Evolutionary conservation across 2,113 vertebrate genomes (phyloP), one percentile per base, ranked within the genome.

Genomic region (Epinephelus fuscoguttatus): DNA sequence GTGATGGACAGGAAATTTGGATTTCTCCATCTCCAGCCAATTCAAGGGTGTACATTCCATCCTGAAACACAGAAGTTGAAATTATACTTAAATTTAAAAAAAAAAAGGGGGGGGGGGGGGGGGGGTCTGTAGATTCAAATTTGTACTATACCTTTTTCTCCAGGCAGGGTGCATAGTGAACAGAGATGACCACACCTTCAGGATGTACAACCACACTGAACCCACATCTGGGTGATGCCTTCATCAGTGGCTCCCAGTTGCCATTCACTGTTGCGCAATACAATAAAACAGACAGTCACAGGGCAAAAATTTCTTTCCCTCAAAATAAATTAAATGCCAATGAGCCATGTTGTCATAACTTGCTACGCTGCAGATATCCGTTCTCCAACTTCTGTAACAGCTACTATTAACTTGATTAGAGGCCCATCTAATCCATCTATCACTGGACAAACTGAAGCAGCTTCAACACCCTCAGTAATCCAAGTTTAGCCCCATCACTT

Each of bases 21-120:
- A 78, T 81, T 62, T 87, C 77, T 55, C 66, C 78, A 1, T 91
- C 85, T n/a, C 69, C 83, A 70, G 72, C 69, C 8, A 95, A 61
- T 37, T 82, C 78, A 37, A 96, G 55, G 0, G 80, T 91, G 59
- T 93, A 94, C 84, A 93, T 82, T 25, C 91, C 94, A 94, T 93
- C 89, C 95, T 95, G 71, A 0, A 78, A 84, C 2, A 49, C 0
- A 75, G 60, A 33, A 40, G 82, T 57, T 1, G 0, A 3, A 3
- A 13, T 47, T 45, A 50, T 21, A 53, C 17, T 2, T 2, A 59
- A 6, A 3, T 1, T 19, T 2, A 8, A 40, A 7, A 1, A 6
- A 37, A 37, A 37, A 5, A 47, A 6, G 6, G 12, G 30, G 11
- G 3, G 30, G 30, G 30, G 11, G 3, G 30, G 30, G 30, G 30